Evolutionary conservation across 2,888 invertebrate species (phyloP), one percentile per base, ranked within the genome.

Genomic region (Euzophera pinguis): DNA sequence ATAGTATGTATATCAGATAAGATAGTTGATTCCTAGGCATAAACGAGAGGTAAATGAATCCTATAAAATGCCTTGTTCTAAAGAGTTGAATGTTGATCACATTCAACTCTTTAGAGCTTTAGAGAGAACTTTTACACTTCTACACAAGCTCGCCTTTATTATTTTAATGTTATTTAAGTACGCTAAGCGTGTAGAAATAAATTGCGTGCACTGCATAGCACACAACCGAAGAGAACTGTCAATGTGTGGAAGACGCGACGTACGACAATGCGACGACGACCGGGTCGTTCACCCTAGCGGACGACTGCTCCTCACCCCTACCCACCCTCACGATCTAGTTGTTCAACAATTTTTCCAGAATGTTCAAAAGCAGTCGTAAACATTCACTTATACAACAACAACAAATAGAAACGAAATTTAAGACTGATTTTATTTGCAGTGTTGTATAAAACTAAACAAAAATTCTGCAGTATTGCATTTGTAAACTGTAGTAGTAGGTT

Each of bases 191-290:
- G 29, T 41, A 41, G 38, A 37, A n/a, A 22, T 22, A 35, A 42
- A 50, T 50, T 16, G 32, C 34, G 34, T 22, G 22, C 3, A 22
- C 22, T 32, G 52, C 32, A 48, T 29, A 27, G 41, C 50, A 50
- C 41, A 39, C 17, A 35, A 43, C 42, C 12, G 10, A 13, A 34
- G 22, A 34, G 12, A 14, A n/a, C 27, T 58, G 52, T 55, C 49
- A 56, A 49, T 51, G 53, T 53, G 47, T 54, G 50, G 7, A 50
- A 50, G 53, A 13, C 53, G 42, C 51, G 52, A 49, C 50, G 52
- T 51, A 53, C 59, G 62, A 59, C 60, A 65, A 59, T 56, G 58
- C 55, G 66, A 60, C 67, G 57, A 64, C 60, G 60, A 64, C 67
- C 64, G 43, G 51, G 50, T 38, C 51, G 42, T 51, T 51, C 51